Evolutionary conservation across 2,888 invertebrate genomes (phyloP).

Genomic region (Himalopsyche japonica): DNA sequence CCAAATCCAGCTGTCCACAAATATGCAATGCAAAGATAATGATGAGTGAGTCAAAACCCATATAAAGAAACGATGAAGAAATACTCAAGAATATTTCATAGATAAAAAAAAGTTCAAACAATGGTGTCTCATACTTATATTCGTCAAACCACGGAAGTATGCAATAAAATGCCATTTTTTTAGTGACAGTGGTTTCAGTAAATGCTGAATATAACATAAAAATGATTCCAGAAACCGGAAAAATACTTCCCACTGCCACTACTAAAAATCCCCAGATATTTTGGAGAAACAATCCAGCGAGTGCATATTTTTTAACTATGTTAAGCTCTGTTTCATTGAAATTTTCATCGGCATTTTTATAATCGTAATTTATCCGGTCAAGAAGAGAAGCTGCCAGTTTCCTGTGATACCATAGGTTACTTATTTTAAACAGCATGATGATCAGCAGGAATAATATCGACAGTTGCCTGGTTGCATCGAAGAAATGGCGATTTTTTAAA

Average conservation of each 20-base stretch:
- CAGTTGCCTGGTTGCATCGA: slow-evolving; percentile 33
- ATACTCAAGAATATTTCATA: slow-evolving; percentile 44
- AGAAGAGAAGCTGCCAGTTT: slow-evolving; percentile 45
- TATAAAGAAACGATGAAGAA: slow-evolving; percentile 46
- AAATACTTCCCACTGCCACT: slow-evolving; percentile 43
- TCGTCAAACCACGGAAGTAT: slow-evolving; percentile 43
- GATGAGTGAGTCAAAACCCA: slow-evolving; percentile 52
- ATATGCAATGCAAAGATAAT: slow-evolving; percentile 51
- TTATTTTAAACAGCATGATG: slow-evolving; percentile 24
- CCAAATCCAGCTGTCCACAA: slow-evolving; percentile 50
- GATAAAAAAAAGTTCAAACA: slow-evolving; percentile 43
- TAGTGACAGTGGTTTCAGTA: slow-evolving; percentile 44
- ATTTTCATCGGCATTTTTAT: slow-evolving; percentile 42
- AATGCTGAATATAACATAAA: slow-evolving; percentile 45
- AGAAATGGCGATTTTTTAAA: slow-evolving; percentile 13
- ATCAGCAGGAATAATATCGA: slow-evolving; percentile 24
- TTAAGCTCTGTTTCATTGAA: slow-evolving; percentile 44
- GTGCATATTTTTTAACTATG: slow-evolving; percentile 45
- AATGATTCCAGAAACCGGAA: slow-evolving; percentile 47
- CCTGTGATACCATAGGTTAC: slow-evolving; percentile 44
- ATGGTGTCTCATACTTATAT: slow-evolving; percentile 42
- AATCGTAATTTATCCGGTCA: slow-evolving; percentile 46
- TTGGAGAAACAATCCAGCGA: slow-evolving; percentile 45
- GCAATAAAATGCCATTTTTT: slow-evolving; percentile 48
- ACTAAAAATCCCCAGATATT: slow-evolving; percentile 46